These are phyloP conservation scores for Orgyia antiqua DNA, from an alignment of 2,888 invertebrate species.

Conservation along the genomic window DNA sequence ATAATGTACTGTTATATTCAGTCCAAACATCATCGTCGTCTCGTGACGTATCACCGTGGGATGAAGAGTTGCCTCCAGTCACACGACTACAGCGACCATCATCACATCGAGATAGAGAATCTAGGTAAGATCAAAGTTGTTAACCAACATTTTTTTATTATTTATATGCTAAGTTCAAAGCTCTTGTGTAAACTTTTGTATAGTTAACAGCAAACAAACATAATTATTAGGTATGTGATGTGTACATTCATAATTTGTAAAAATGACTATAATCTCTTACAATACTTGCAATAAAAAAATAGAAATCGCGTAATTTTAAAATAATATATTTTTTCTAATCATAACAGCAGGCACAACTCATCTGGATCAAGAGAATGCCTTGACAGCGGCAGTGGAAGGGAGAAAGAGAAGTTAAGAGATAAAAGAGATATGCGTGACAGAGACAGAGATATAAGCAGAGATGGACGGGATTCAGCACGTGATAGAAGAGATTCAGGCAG, in stretches of 20 bases:
- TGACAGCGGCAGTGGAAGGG: constrained; percentile 72
- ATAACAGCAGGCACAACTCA: constrained; percentile 71
- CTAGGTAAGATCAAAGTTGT: constrained; percentile 55
- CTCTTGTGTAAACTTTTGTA: too few species aligned
- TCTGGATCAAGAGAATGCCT: constrained; percentile 69
- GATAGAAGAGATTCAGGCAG: constrained; percentile 62
- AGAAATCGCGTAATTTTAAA: not conserved
- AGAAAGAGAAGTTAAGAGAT: constrained; percentile 62
- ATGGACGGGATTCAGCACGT: constrained; percentile 57
- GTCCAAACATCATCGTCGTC: constrained; percentile 85
- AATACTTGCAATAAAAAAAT: too few species aligned
- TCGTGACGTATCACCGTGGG: constrained; percentile 89
- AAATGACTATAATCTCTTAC: too few species aligned
- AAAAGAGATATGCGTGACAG: constrained; percentile 58
- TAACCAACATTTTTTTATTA: too few species aligned
- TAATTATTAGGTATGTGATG: too few species aligned
- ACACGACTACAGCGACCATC: constrained; percentile 51
- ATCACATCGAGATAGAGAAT: constrained; percentile 47
- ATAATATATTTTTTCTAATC: constrained; percentile 9
- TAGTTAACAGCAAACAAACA: too few species aligned
- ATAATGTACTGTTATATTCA: too few species aligned
- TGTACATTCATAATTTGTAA: too few species aligned
- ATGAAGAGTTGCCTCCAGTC: constrained; percentile 80
- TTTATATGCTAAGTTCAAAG: too few species aligned
- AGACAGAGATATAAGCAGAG: constrained; percentile 59